Base-by-base conservation (phyloP, 2,113 vertebrate species). In the Dromas ardeola region DNA sequence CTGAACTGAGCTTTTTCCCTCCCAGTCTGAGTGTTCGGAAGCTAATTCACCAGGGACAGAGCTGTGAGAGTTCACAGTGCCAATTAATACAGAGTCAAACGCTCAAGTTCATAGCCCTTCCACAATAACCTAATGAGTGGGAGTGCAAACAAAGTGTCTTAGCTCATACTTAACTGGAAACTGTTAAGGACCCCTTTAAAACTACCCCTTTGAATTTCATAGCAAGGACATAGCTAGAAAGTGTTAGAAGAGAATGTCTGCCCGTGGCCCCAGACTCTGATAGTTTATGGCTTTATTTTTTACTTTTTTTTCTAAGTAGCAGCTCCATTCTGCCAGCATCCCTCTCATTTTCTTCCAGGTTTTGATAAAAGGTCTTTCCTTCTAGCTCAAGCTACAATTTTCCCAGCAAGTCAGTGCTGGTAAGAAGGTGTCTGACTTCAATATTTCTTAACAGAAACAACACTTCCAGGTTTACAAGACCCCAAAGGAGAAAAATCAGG, bases 381-480 rank as follows among this genome's bases (percentile, higher is more conserved):
- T 86, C 47, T 69, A 87, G n/a, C 32, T 81, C 52, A 67, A 84
- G 52, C 36, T 81, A 67, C 65, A 81, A 21, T 66, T 96, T 96
- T 93, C 70, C 56, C 90, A 88, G 86, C 43, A 83, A 94, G 58
- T 50, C 87, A 74, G 67, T 40, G 32, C 38, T 74, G 69, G 55
- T 88, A 72, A 74, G 93, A 82, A 82, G 67, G 88, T 91, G 86
- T 74, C 61, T 95, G 88, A 96, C 91, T 96, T 83, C 56, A 81
- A 11, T 92, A 94, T 95, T 96, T 78, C 88, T 74, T 89, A 91
- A 56, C 52, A 95, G 93, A 90, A 97, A 93, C 43, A 87, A 43
- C 56, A 71, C 27, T 93, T 88, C 34, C 30, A 76, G n/a, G 27
- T 97, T 95, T 95, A 95, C 77, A 87, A 91, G 94, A n/a, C 88